Percentiles rank a stretch among this genome's conserved stretches.
Evolutionary conservation across 2,113 vertebrate genomes (phyloP).

Genomic region (Ciconia stormi): DNA sequence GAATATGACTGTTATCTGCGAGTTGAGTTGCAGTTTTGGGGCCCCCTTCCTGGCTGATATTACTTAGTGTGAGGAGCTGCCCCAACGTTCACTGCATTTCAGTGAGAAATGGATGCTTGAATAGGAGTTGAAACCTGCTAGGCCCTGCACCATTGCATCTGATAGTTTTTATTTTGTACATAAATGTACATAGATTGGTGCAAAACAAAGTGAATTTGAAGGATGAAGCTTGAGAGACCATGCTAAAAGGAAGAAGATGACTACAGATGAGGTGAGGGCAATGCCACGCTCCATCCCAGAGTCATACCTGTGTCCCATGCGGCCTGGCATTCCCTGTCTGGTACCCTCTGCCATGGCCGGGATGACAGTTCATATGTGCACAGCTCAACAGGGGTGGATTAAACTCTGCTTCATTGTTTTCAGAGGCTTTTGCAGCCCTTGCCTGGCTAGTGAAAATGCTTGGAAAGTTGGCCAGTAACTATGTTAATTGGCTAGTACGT

Average conservation of each 20-base stretch:
- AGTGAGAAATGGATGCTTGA: background rate
- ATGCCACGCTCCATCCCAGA: background rate
- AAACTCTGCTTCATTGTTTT: background rate
- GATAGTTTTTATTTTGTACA: background rate
- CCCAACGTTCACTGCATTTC: background rate
- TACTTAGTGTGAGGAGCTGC: background rate
- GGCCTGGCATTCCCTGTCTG: background rate
- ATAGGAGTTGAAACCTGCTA: background rate
- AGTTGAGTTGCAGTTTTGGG: background rate
- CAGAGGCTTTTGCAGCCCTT: background rate
- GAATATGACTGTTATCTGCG: accelerated
- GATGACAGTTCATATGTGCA: accelerated
- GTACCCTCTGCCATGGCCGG: background rate
- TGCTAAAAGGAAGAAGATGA: background rate
- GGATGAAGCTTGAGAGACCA: background rate
- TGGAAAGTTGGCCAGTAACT: background rate
- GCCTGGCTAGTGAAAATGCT: background rate
- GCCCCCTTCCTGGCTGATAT: background rate
- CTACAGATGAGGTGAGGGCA: background rate
- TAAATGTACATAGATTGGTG: background rate
- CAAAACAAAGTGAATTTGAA: background rate
- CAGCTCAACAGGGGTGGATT: background rate
- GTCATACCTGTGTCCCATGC: background rate
- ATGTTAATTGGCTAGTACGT: background rate
- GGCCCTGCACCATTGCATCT: background rate